phyloP scores from a whole-genome alignment of 2,797 vertebrate species.

The Alcedo quadribrachys region DNA sequence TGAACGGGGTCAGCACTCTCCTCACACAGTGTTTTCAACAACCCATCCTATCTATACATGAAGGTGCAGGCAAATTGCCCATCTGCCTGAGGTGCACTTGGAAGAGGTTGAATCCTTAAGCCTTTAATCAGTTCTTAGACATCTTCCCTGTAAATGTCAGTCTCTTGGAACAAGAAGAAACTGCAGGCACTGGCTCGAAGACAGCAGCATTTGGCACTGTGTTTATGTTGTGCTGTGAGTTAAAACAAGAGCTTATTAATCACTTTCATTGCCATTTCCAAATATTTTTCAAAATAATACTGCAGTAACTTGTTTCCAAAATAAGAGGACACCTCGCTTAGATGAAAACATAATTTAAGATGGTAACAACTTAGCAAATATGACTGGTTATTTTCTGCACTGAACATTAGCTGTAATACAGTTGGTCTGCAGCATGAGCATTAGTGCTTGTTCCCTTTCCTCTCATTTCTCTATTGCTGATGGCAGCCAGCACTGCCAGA shows the following conservation, averaged over 20 bases:
- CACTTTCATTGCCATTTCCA: background rate
- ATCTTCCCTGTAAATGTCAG: background rate
- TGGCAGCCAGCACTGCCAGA: background rate
- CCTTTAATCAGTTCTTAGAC: background rate
- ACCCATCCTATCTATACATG: background rate
- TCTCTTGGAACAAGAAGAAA: background rate
- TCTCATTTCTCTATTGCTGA: conserved; percentile 50
- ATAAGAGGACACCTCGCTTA: background rate
- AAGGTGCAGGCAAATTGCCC: background rate
- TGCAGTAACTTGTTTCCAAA: background rate
- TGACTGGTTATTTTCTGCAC: background rate
- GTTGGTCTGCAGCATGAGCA: background rate
- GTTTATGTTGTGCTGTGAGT: background rate
- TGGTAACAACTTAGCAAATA: background rate
- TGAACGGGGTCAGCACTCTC: background rate
- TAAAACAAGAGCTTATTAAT: background rate
- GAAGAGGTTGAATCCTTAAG: background rate
- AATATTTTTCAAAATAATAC: background rate
- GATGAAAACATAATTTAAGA: background rate
- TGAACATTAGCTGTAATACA: conserved; percentile 1
- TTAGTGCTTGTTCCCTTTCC: conserved; percentile 29
- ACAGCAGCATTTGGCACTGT: background rate
- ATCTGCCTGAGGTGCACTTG: background rate
- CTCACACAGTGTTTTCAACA: background rate
- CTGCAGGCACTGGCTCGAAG: background rate